phyloP scores from a whole-genome alignment of 2,113 vertebrate species.

The Proterorhinus semilunaris region DNA sequence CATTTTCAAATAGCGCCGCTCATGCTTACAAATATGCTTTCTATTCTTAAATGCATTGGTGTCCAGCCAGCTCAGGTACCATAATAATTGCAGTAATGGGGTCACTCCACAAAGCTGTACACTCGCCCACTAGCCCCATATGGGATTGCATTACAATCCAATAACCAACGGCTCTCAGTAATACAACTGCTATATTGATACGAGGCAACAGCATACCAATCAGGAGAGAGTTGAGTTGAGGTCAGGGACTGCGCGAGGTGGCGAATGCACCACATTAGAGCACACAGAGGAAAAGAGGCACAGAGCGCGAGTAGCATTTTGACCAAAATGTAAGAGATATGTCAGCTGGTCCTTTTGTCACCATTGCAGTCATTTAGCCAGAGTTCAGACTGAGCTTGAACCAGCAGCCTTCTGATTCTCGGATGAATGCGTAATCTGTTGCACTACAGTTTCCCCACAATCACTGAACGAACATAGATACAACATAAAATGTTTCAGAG shows the following conservation, averaged over 20 bases:
- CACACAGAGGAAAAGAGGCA: not conserved
- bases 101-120: conserved; percentile 36
- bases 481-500: no score
- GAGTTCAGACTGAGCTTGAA: no score
- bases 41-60: not conserved
- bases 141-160: conserved; percentile 36
- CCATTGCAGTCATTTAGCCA: no score
- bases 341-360: no score
- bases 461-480: not conserved
- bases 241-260: conserved; percentile 41
- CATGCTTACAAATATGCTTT: no score
- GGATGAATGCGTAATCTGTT: no score
- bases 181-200: conserved; percentile 40
- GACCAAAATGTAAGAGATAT: no score
- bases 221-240: conserved; percentile 32
- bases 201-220: conserved; percentile 43
- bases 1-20: no score
- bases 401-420: no score
- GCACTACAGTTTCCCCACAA: no score
- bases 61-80: conserved; percentile 8
- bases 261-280: conserved; percentile 14
- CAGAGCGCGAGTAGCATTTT: not conserved
- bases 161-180: conserved; percentile 32
- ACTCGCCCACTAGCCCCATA: conserved; percentile 12
- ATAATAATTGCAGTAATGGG: conserved; percentile 46